Percentiles rank a stretch among this genome's conserved stretches.
Conservation (phyloP, 92 coral and sea anemone genomes). For the Montipora capitata region DNA sequence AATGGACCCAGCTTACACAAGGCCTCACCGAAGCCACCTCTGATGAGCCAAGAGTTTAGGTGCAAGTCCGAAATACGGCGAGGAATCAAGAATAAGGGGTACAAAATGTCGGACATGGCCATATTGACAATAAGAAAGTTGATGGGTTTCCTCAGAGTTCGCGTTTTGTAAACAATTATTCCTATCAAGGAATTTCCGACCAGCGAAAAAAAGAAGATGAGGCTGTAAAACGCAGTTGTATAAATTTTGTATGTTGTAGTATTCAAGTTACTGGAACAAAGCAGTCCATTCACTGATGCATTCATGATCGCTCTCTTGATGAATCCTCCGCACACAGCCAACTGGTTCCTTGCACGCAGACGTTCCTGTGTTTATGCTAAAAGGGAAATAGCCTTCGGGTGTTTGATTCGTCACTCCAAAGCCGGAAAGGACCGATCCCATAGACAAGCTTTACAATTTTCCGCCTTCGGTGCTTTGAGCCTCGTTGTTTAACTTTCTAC, state of each 20-base stretch:
- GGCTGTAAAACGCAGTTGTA: neutral
- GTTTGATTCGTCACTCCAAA: no score
- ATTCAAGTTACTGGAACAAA: neutral
- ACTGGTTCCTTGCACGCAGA: no score
- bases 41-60: neutral
- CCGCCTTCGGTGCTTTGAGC: no score
- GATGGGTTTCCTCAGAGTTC: slow-evolving; percentile 16
- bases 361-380: no score
- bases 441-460: no score
- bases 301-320: neutral
- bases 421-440: no score
- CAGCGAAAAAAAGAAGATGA: neutral
- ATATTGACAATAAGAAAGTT: slow-evolving; percentile 15
- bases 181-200: slow-evolving; percentile 11
- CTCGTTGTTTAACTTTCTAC: no score
- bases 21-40: no score
- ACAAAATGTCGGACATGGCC: slow-evolving; percentile 25
- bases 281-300: neutral
- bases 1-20: neutral
- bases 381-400: no score
- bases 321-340: no score
- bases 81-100: neutral
- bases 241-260: neutral
- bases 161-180: slow-evolving; percentile 8
- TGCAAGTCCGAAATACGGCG: neutral